These are phyloP conservation scores for Onychostoma macrolepis DNA, from an alignment of 2,113 vertebrate genomes.

Conservation along the genomic window DNA sequence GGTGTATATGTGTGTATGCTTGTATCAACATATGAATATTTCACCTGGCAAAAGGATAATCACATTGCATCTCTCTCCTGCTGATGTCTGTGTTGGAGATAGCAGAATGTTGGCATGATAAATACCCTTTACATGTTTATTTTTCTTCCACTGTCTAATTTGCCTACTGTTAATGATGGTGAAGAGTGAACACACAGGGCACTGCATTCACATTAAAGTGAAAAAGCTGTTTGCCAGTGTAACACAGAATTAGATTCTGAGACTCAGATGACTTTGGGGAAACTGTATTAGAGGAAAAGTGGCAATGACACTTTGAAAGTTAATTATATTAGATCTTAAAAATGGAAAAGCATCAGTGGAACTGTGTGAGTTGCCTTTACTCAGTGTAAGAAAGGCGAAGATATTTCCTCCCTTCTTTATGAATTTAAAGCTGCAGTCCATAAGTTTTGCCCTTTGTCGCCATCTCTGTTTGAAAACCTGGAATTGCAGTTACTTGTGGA, in stretches of 20 bases:
- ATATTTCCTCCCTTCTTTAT: slow-evolving; percentile 1
- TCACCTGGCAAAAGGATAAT: slow-evolving; percentile 36
- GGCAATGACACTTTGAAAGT: slow-evolving; percentile 54
- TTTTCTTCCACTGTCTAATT: slow-evolving; percentile 49
- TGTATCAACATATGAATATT: not conserved
- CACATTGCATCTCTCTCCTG: slow-evolving; percentile 30
- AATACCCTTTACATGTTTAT: slow-evolving; percentile 52
- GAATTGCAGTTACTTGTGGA: no score
- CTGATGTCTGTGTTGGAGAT: slow-evolving; percentile 3
- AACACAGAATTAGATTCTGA: not conserved
- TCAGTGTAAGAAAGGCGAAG: not conserved
- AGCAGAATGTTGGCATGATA: slow-evolving; percentile 15
- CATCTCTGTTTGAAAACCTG: no score
- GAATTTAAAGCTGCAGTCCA: no score
- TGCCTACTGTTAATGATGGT: slow-evolving; percentile 27
- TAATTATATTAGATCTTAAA: slow-evolving; percentile 55
- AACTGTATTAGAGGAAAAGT: slow-evolving; percentile 20
- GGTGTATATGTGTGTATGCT: not conserved
- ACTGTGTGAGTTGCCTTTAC: not conserved
- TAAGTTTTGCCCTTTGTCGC: no score
- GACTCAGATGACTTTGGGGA: not conserved
- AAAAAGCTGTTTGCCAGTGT: slow-evolving; percentile 17
- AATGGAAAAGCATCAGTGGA: not conserved
- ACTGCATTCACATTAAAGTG: slow-evolving; percentile 34
- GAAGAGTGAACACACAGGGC: slow-evolving; percentile 5